Evolutionary conservation across 2,113 vertebrate species (phyloP).

Genomic region (Eretmochelys imbricata): DNA sequence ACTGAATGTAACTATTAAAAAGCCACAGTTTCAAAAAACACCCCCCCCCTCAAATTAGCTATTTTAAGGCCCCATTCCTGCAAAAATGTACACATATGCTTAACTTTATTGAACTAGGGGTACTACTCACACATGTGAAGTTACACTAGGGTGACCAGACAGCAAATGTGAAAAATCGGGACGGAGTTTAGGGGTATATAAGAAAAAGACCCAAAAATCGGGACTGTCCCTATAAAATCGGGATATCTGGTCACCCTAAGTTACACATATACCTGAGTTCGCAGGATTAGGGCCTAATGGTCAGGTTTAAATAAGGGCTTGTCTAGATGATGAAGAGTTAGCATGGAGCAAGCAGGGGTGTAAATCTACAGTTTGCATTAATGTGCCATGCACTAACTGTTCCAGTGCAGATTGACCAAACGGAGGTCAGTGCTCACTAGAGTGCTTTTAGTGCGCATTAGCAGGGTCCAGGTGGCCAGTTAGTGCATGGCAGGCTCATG

Average conservation of each 20-base stretch:
- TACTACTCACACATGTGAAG: not conserved
- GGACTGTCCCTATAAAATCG: too few relatives aligned
- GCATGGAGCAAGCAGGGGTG: not conserved
- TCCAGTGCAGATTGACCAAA: not conserved
- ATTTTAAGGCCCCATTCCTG: not conserved
- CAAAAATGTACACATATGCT: not conserved
- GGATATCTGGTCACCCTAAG: too few relatives aligned
- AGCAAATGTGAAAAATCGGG: too few relatives aligned
- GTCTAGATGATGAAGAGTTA: not conserved
- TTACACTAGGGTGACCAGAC: not conserved
- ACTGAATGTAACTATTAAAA: slow-evolving; percentile 8
- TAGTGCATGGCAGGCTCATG: too few relatives aligned
- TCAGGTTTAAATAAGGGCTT: not conserved
- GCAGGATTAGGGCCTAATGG: not conserved
- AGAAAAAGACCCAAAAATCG: too few relatives aligned
- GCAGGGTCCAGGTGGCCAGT: not conserved
- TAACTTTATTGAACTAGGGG: not conserved
- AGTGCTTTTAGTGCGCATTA: not conserved
- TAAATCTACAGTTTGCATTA: not conserved
- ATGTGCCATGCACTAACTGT: not conserved
- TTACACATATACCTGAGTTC: not conserved
- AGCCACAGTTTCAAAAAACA: not conserved
- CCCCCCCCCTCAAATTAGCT: not conserved
- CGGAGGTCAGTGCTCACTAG: not conserved
- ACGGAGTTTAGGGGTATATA: too few relatives aligned